Conservation (phyloP, 1,140 invertebrate species). For the Brachionus calyciflorus region DNA sequence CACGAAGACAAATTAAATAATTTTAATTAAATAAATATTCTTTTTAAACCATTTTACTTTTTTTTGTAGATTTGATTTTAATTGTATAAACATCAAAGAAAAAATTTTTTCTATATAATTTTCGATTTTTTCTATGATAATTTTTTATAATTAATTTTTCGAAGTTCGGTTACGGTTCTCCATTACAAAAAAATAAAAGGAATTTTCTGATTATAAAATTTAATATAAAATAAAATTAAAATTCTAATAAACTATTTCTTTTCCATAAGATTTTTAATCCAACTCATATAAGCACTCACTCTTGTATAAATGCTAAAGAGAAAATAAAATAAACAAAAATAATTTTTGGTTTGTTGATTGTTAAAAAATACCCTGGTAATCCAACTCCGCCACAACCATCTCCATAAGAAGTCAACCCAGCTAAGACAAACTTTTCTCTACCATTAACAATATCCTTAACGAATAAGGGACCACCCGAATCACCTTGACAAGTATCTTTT, state of each 20-base stretch:
- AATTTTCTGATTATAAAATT: not conserved
- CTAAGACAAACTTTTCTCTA: not conserved
- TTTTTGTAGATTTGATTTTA: too few relatives aligned
- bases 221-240: too few relatives aligned
- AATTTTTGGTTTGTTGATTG: not conserved
- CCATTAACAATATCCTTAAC: not conserved
- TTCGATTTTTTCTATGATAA: too few relatives aligned
- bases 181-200: too few relatives aligned
- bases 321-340: not conserved
- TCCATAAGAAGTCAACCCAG: constrained; percentile 16
- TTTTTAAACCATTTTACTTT: too few relatives aligned
- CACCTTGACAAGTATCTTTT: constrained; percentile 22
- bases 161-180: too few relatives aligned
- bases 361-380: constrained; percentile 7
- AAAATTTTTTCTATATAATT: too few relatives aligned
- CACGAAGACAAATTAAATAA: too few relatives aligned
- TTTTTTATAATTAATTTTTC: too few relatives aligned
- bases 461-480: not conserved
- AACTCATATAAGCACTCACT: constrained; percentile 6
- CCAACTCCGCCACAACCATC: not conserved
- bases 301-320: constrained; percentile 16
- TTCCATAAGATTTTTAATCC: constrained; percentile 3
- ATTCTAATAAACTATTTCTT: not conserved
- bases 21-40: too few relatives aligned
- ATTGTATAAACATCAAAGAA: too few relatives aligned